Percentiles rank a stretch among this genome's conserved stretches.
These are phyloP conservation scores for Cheilosia urbana DNA, from an alignment of 2,888 invertebrate genomes.

Conservation along the genomic window DNA sequence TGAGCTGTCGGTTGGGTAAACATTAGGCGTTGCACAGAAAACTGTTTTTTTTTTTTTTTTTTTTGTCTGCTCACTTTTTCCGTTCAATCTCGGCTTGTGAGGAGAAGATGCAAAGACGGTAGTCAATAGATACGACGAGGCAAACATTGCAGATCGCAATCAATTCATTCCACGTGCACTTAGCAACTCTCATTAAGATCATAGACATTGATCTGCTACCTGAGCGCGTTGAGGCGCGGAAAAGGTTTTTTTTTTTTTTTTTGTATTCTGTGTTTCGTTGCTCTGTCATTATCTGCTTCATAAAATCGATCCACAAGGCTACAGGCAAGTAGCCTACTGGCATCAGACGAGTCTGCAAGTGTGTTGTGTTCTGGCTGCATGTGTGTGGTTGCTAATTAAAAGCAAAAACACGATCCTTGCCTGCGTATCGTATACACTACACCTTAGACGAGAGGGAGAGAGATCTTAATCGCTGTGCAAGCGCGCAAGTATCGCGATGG, in stretches of 20 bases:
- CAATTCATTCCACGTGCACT: conserved; percentile 73
- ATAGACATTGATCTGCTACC: conserved; percentile 67
- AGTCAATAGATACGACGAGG: conserved; percentile 38
- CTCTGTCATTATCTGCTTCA: conserved; percentile 64
- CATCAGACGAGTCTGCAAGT: neutral
- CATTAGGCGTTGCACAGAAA: conserved; percentile 21
- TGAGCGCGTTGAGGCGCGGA: conserved; percentile 51
- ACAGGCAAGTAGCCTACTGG: conserved; percentile 24
- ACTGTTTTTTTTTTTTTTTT: neutral
- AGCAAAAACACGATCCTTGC: conserved; percentile 70
- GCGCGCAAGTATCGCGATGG: conserved; percentile 60
- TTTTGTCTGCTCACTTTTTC: conserved; percentile 1
- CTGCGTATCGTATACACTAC: conserved; percentile 65
- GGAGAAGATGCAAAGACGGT: conserved; percentile 40
- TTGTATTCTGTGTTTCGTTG: neutral
- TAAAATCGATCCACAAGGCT: conserved; percentile 69
- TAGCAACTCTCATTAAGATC: conserved; percentile 74
- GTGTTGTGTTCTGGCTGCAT: conserved; percentile 9
- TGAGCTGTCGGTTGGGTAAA: conserved; percentile 21
- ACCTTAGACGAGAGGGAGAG: conserved; percentile 40
- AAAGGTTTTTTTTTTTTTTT: neutral
- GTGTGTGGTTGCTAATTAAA: conserved; percentile 71
- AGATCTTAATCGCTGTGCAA: conserved; percentile 69
- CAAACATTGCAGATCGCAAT: conserved; percentile 63
- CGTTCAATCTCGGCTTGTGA: neutral